Percentiles rank a stretch among this genome's conserved stretches.
phyloP scores from a whole-genome alignment of 2,113 vertebrate genomes.

The Leucopsar rothschildi region DNA sequence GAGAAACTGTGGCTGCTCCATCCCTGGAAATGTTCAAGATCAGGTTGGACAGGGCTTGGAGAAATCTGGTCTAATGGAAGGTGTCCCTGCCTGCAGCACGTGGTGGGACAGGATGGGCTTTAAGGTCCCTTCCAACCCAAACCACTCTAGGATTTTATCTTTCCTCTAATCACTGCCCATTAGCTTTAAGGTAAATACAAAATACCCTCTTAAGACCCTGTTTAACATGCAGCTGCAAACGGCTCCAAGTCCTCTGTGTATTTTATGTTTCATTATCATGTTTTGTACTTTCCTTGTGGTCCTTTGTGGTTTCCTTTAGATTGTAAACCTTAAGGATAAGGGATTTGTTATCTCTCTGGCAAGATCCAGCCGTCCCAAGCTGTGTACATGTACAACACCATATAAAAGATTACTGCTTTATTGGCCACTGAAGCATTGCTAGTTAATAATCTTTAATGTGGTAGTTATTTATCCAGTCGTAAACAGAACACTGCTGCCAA shows the following conservation, averaged over 20 bases:
- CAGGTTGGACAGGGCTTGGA: neutral
- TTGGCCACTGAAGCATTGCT: constrained; percentile 34
- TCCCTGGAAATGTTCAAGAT: neutral
- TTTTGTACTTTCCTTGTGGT: neutral
- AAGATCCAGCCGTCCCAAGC: neutral
- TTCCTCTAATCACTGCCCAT: neutral
- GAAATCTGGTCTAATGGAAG: neutral
- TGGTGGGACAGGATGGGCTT: neutral
- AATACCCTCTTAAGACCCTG: neutral
- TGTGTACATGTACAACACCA: neutral
- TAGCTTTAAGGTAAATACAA: neutral
- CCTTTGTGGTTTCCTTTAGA: neutral
- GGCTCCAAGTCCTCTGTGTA: neutral
- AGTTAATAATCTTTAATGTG: constrained; percentile 31
- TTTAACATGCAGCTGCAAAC: neutral
- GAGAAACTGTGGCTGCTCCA: neutral
- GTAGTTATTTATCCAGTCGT: constrained; percentile 3
- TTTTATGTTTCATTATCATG: neutral
- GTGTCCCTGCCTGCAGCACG: neutral
- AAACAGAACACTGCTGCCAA: constrained; percentile 4
- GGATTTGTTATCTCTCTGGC: constrained; percentile 45
- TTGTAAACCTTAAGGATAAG: neutral
- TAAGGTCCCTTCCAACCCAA: neutral
- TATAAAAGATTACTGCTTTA: constrained; percentile 56
- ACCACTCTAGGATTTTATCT: neutral